These are phyloP conservation scores for Catharus fuscescens DNA, from an alignment of 2,113 vertebrate species.

Conservation along the genomic window DNA sequence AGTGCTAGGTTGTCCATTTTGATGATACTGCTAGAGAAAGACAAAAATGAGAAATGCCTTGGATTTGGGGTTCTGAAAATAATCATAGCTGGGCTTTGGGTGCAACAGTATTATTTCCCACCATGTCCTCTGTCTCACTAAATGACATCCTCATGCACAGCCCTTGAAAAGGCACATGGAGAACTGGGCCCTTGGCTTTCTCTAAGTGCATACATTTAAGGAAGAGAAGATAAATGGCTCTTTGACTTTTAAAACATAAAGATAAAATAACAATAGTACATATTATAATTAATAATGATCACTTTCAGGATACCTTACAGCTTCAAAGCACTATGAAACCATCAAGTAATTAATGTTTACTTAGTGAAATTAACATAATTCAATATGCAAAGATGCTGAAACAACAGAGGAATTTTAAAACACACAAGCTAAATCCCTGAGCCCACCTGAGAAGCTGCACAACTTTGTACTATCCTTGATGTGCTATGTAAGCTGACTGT, in stretches of 20 bases:
- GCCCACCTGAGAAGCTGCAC: background rate
- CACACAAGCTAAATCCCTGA: background rate
- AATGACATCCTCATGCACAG: background rate
- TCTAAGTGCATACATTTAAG: background rate
- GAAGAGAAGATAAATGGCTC: background rate
- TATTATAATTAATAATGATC: background rate
- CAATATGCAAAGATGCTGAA: background rate
- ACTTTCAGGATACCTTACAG: background rate
- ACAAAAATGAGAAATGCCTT: background rate
- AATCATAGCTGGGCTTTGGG: background rate
- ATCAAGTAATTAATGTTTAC: slow-evolving; percentile 14
- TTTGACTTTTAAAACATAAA: background rate
- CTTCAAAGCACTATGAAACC: background rate
- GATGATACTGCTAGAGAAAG: background rate
- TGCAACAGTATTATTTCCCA: background rate
- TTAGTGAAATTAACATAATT: slow-evolving; percentile 7
- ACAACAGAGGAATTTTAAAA: background rate
- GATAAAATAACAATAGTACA: background rate
- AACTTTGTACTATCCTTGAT: background rate
- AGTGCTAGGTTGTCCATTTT: background rate
- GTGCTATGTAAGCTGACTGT: background rate
- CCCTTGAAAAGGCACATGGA: background rate
- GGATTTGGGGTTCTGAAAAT: background rate
- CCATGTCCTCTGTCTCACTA: background rate
- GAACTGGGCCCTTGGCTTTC: background rate